A percentile compares a stretch with the other conserved stretches of the same genome.
Conservation (phyloP, 2,113 vertebrate species). For the Alces alces region DNA sequence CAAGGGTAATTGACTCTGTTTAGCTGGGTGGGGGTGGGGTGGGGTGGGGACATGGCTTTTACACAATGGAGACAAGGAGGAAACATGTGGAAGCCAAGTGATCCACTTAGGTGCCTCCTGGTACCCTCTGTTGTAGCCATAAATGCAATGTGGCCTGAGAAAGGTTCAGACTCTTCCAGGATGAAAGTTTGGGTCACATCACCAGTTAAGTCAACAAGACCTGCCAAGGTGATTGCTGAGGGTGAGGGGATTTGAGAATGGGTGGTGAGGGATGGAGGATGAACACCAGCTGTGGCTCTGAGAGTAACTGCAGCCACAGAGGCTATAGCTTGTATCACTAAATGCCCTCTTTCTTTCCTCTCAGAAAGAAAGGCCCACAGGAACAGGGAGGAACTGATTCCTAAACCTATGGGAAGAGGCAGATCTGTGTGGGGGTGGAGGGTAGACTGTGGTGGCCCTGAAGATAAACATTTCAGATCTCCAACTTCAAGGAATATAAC, state of each 20-base stretch:
- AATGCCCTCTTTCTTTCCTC: neutral
- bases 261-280: neutral
- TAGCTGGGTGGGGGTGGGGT: neutral
- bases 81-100: neutral
- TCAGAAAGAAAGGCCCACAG: neutral
- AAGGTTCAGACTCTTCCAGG: neutral
- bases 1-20: neutral
- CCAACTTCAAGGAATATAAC: neutral
- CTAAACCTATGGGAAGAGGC: neutral
- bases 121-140: neutral
- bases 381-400: neutral
- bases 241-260: neutral
- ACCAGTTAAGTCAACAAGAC: neutral
- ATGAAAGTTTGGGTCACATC: neutral
- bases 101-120: neutral
- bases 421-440: too few species aligned
- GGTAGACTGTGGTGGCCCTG: neutral
- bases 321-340: neutral
- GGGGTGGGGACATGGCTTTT: neutral
- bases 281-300: neutral
- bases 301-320: neutral
- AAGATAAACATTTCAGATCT: neutral
- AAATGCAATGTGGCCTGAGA: neutral
- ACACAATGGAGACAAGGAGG: neutral
- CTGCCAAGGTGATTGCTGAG: neutral